Evolutionary conservation across 2,888 invertebrate species (phyloP), one percentile per base, ranked within the genome.

Genomic region (Amblyjoppa fuscipennis): DNA sequence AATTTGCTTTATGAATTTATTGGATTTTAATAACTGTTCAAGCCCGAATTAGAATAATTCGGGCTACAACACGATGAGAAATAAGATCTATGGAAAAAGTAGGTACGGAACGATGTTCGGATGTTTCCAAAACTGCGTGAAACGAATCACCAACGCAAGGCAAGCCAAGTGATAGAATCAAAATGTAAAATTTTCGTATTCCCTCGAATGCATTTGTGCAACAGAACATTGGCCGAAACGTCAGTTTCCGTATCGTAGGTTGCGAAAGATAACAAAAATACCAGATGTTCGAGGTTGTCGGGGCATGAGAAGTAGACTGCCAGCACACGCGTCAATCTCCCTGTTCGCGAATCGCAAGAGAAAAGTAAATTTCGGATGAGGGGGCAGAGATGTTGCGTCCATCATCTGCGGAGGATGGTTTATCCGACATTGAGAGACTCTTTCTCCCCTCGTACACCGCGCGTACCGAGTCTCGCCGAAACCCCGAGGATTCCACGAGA

Each of bases 401-500:
- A 13, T 16, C 68, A 11, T 53, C 38, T 31, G 28, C 16, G 28
- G 16, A 6, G 56, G 38, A 16, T 34, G 7, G 73, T 59, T 59
- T 66, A 56, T 45, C 59, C 25, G 56, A 34, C 25, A 20, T 16
- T 53, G 38, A 68, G 66, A 13, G 61, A 73, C 16, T 45, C 28
- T 70, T 70, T 61, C 28, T 49, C 49, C 59, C 4, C 16, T 70
- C 51, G 25, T 69, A 70, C 75, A 56, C 53, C 41, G 51, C 49
- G 49, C 66, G 20, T 31, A 5, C 34, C n/a, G 56, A 31, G 51
- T 71, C 41, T 51, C 66, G 59, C 71, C 56, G 45, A 31, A 76
- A 81, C 71, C 79, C 66, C 38, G 71, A 80, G 71, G 41, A 75
- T 79, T 82, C 82, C 75, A 41, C 49, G 38, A 73, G 59, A 75